Base-by-base conservation (phyloP, 2,113 vertebrate species). In the Mus pahari region DNA sequence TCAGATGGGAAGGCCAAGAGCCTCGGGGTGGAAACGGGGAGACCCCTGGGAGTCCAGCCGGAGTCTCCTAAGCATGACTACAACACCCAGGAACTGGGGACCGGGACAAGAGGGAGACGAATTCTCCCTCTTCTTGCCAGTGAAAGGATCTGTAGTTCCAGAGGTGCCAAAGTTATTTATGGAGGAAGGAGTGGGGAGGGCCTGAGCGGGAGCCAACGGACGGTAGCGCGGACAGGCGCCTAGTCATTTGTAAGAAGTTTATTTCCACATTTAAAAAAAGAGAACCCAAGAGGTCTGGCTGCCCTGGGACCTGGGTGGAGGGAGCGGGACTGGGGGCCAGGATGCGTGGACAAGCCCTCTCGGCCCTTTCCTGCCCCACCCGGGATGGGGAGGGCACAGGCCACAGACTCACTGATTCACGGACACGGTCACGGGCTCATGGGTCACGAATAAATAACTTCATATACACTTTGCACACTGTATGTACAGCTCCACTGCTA, bases 241-340 rank as follows among this genome's bases (percentile, higher is more conserved):
- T 81, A 92, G 92, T 96, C 97, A 97, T 99, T 99, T 99, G 98
- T 99, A 99, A 99, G 99, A 99, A 99, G 99, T 99, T 99, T 99
- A 99, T 99, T 99, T 99, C 96, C 98, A 99, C 99, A 99, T 99
- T 99, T 99, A 99, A 99, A 99, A 99, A 99, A 99, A 99, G 98
- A 98, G 71, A 96, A 86, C 94, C 95, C 95, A 31, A 77, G 91
- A 82, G 83, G 93, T 79, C 93, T 70, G 95, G 87, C 68, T 50
- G 94, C 48, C 39, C 77, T 7, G 4, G 42, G 75, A 42, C n/a
- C 8, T 58, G 58, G 70, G 88, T n/a, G 70, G 73, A 62, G 50
- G 16, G 81, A 36, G 22, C 58, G 70, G 70, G 74, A 19, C 68
- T 68, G 79, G 64, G 66, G 68, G 75, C 75, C 74, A 11, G 78